Percentiles rank a stretch among this genome's conserved stretches.
These are phyloP conservation scores for Teleogryllus occipitalis DNA, from an alignment of 1,140 invertebrate species.

Conservation along the genomic window DNA sequence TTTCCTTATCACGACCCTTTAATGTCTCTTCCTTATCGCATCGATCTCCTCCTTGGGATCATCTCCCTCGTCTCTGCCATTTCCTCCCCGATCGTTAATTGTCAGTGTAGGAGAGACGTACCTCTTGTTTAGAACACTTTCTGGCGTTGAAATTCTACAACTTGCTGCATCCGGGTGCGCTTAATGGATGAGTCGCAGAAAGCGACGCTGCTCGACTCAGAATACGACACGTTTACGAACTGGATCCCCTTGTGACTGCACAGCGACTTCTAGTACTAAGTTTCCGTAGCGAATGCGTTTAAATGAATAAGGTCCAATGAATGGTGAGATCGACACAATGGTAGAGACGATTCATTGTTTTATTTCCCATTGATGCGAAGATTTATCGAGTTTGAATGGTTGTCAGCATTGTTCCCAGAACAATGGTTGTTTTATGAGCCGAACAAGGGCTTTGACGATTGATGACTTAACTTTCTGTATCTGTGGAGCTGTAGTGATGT, in stretches of 20 bases:
- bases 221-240: background rate
- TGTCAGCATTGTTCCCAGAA: background rate
- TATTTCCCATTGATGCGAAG: background rate
- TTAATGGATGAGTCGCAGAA: background rate
- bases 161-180: background rate
- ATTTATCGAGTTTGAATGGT: conserved; percentile 1
- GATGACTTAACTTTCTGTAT: background rate
- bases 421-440: background rate
- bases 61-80: no score
- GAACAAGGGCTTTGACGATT: background rate
- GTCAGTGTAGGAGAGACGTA: background rate
- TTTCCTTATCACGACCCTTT: no score
- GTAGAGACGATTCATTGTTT: background rate
- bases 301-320: background rate
- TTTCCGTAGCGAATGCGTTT: background rate
- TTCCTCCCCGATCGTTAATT: no score
- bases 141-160: background rate
- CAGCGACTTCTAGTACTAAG: background rate
- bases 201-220: background rate
- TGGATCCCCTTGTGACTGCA: background rate
- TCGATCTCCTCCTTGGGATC: no score
- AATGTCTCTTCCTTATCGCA: no score
- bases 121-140: background rate
- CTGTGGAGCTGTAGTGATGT: background rate
- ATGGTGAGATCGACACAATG: background rate